Evolutionary conservation across 2,797 vertebrate species (phyloP).

Genomic region (Acridotheres tristis): DNA sequence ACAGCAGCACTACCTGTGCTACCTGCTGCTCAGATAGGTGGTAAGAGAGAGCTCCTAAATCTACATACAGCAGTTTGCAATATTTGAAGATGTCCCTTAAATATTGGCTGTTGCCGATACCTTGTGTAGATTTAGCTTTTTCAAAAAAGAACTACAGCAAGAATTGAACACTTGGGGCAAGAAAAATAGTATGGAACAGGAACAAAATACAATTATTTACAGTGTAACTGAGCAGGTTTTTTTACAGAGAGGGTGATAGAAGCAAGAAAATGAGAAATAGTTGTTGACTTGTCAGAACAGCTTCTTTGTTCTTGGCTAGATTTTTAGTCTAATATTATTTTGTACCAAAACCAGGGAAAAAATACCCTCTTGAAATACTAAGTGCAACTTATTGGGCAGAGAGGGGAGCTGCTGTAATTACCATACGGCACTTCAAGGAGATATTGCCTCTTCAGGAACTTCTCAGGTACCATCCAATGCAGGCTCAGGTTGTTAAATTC

Average conservation of each 20-base stretch:
- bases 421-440: neutral
- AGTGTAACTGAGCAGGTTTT: neutral
- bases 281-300: neutral
- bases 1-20: neutral
- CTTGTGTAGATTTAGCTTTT: neutral
- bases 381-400: neutral
- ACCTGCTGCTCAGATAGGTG: neutral
- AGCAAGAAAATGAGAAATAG: neutral
- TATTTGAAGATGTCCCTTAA: neutral
- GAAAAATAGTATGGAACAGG: neutral
- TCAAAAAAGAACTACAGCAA: neutral
- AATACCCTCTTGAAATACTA: neutral
- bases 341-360: neutral
- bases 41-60: neutral
- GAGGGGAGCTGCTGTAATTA: neutral
- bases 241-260: neutral
- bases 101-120: neutral
- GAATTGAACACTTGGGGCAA: neutral
- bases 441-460: neutral
- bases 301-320: neutral
- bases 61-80: neutral
- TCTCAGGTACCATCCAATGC: neutral
- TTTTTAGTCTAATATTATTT: neutral
- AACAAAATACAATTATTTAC: neutral
- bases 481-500: neutral